A percentile compares a stretch with the other conserved stretches of the same genome.
Evolutionary conservation across 2,888 invertebrate species (phyloP).

Genomic region (Drosophila rubida): DNA sequence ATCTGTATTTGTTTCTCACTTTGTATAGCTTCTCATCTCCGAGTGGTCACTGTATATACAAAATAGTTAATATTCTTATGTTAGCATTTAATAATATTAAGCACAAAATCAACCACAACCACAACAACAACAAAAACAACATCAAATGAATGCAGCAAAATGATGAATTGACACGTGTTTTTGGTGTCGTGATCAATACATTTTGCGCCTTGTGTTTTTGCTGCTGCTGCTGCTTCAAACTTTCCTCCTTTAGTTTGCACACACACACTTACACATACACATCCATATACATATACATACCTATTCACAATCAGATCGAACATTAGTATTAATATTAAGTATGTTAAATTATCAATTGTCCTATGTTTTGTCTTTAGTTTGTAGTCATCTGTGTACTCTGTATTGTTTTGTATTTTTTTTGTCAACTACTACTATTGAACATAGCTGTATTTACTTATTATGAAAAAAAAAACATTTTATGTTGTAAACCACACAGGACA

Average conservation of each 20-base stretch:
- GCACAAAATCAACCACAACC: constrained; percentile 26
- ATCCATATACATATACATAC: constrained; percentile 1
- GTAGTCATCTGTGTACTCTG: constrained; percentile 24
- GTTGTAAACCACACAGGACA: constrained; percentile 38
- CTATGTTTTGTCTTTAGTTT: constrained; percentile 30
- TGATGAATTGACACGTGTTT: constrained; percentile 7
- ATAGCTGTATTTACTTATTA: constrained; percentile 30
- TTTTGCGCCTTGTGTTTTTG: constrained; percentile 47
- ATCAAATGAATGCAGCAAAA: not conserved
- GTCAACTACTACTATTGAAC: constrained; percentile 14
- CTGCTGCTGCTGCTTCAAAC: constrained; percentile 30
- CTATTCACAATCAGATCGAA: constrained; percentile 28
- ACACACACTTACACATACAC: constrained; percentile 13
- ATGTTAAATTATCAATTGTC: constrained; percentile 17
- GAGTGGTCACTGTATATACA: constrained; percentile 11
- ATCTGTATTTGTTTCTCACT: not conserved
- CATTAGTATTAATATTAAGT: constrained; percentile 40
- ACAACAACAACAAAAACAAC: constrained; percentile 24
- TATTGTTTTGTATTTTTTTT: constrained; percentile 31
- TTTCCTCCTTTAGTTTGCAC: constrained; percentile 35
- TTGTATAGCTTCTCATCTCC: not conserved
- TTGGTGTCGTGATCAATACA: not conserved
- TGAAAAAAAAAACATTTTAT: constrained; percentile 11
- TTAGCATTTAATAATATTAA: constrained; percentile 47
- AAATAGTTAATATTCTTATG: constrained; percentile 41